Evolutionary conservation across 2,888 invertebrate genomes (phyloP).

Genomic region (Apotomis capreana): DNA sequence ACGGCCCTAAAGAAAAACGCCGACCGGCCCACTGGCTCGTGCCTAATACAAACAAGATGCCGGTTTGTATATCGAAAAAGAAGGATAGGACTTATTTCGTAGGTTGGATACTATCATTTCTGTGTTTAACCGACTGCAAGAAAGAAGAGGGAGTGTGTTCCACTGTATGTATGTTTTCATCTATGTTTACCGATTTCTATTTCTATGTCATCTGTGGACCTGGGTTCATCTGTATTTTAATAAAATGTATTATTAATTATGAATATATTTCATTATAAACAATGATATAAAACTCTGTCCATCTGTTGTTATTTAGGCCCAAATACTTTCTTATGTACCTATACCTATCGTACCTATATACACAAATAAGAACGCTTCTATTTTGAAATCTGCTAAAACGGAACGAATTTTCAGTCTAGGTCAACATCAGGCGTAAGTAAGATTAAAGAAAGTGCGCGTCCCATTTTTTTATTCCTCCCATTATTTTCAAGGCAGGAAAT

Average conservation of each 20-base stretch:
- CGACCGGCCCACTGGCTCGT: slow-evolving; percentile 19
- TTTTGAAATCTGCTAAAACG: too few relatives aligned
- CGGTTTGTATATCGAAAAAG: slow-evolving; percentile 6
- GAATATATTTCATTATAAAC: too few relatives aligned
- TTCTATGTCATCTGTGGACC: too few relatives aligned
- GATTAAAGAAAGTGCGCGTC: slow-evolving; percentile 9
- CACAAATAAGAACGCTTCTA: too few relatives aligned
- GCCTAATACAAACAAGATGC: slow-evolving; percentile 29
- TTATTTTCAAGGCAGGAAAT: slow-evolving; percentile 29
- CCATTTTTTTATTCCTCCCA: slow-evolving; percentile 20
- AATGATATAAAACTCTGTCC: too few relatives aligned
- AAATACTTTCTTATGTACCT: too few relatives aligned
- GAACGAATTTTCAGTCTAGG: not conserved
- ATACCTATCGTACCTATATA: too few relatives aligned
- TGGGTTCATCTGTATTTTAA: too few relatives aligned
- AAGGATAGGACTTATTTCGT: not conserved
- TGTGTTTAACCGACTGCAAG: not conserved
- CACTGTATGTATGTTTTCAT: too few relatives aligned
- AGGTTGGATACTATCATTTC: not conserved
- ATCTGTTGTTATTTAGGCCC: too few relatives aligned
- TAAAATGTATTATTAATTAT: too few relatives aligned
- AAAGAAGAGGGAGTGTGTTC: not conserved
- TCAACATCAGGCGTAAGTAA: not conserved
- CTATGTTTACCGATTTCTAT: too few relatives aligned
- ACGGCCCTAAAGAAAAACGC: slow-evolving; percentile 29